Base-by-base conservation (phyloP, 2,888 invertebrate species). In the Parnassius orleans region DNA sequence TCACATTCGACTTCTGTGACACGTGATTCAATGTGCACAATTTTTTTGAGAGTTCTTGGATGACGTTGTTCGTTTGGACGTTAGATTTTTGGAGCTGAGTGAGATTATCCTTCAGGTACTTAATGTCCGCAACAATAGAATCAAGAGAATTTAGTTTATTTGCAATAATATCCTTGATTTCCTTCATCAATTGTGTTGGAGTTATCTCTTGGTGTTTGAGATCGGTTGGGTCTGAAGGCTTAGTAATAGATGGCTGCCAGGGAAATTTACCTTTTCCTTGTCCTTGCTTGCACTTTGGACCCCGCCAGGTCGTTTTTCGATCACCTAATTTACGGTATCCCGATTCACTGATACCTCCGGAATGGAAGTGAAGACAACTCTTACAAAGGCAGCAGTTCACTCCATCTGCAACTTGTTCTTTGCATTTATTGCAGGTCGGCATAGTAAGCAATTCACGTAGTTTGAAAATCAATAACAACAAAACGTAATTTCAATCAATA, bases 281-380 rank as follows among this genome's bases (percentile, higher is more conserved):
- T 12, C 15, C 43, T 15, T 53, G 53, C 51, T 69, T 10, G 14
- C 65, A 65, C 1, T 24, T 47, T 33, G n/a, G 11, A 33, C 58
- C 58, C 1, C 41, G 43, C 54, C 63, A 63, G 2, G 15, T 42
- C n/a, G 53, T 24, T 53, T n/a, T 57, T 15, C 63, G 33, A 15
- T 57, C 57, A 12, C 58, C 63, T 3, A 63, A 12, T 24, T 33
- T 57, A 1, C 58, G 24, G 14, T 58, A 63, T 11, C 62, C 58
- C 1, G 9, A 3, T 58, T 58, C 63, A 12, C 53, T 58, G 9
- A 63, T 54, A 24, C 50, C 58, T 11, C 54, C 58, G 53, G 58
- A 63, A 43, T 43, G 54, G 15, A 54, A 58, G 43, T 63, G 53
- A 9, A 53, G 15, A 9, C 10, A 42, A 10, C 24, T 24, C 24